Evolutionary conservation across 2,113 vertebrate species (phyloP).

Genomic region (Rallus limicola): DNA sequence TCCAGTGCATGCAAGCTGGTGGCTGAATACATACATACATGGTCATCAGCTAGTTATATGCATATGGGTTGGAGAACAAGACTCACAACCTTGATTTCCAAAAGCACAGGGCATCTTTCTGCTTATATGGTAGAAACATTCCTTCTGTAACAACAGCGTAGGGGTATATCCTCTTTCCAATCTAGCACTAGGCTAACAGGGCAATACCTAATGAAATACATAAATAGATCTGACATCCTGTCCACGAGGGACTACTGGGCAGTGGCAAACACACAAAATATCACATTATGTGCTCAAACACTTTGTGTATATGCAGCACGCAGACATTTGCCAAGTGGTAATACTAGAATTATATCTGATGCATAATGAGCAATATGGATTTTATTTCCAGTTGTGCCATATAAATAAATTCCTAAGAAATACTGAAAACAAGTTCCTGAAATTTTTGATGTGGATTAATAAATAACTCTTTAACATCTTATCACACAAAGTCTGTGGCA

Average conservation of each 20-base stretch:
- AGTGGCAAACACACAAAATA: constrained; percentile 35
- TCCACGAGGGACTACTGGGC: background rate
- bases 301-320: background rate
- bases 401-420: background rate
- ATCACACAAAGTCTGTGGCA: background rate
- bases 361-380: fast-evolving
- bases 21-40: background rate
- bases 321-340: background rate
- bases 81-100: background rate
- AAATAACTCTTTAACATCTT: background rate
- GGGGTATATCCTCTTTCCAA: background rate
- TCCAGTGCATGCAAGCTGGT: background rate
- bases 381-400: background rate
- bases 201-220: constrained; percentile 61
- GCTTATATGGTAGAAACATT: background rate
- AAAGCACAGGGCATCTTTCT: background rate
- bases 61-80: background rate
- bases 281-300: background rate
- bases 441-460: background rate
- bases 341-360: background rate
- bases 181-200: constrained; percentile 14
- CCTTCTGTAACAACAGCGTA: background rate
- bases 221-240: constrained; percentile 48
- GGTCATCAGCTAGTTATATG: background rate
- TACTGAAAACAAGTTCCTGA: background rate